Evolutionary conservation across 2,888 invertebrate species (phyloP).

Genomic region (Ischnura elegans): DNA sequence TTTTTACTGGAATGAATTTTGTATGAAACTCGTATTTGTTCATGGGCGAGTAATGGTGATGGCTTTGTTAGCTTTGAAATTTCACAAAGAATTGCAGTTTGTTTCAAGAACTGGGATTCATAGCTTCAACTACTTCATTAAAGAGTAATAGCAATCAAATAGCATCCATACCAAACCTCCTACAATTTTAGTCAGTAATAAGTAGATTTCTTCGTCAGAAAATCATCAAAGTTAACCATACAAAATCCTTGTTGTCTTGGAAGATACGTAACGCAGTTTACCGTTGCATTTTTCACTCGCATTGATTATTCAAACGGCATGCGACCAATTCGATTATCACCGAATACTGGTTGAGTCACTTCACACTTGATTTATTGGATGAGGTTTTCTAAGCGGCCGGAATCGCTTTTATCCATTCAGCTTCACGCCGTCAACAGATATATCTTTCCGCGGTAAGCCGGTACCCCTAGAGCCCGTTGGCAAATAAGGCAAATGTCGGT

Average conservation of each 20-base stretch:
- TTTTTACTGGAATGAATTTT: no score
- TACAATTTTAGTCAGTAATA: no score
- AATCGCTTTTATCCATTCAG: constrained; percentile 35
- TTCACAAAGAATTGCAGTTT: no score
- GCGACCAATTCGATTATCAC: constrained; percentile 5
- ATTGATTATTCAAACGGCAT: neutral
- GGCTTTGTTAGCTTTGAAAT: no score
- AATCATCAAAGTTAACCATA: neutral
- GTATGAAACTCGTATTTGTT: no score
- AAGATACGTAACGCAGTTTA: neutral
- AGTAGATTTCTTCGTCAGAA: neutral
- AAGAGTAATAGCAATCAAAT: no score
- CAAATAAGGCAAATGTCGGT: constrained; percentile 1
- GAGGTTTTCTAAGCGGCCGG: constrained; percentile 29
- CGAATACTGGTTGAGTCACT: neutral
- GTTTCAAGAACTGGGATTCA: no score
- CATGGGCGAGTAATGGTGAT: no score
- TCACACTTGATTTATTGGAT: constrained; percentile 1
- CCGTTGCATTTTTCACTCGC: neutral
- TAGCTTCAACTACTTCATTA: no score
- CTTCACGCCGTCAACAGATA: neutral
- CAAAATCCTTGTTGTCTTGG: neutral
- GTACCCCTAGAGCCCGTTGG: neutral
- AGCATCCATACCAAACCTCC: neutral
- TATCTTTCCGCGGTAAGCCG: neutral